Evolutionary conservation across 1,140 invertebrate species (phyloP), one percentile per base, ranked within the genome.

Genomic region (Cydia pomonella): DNA sequence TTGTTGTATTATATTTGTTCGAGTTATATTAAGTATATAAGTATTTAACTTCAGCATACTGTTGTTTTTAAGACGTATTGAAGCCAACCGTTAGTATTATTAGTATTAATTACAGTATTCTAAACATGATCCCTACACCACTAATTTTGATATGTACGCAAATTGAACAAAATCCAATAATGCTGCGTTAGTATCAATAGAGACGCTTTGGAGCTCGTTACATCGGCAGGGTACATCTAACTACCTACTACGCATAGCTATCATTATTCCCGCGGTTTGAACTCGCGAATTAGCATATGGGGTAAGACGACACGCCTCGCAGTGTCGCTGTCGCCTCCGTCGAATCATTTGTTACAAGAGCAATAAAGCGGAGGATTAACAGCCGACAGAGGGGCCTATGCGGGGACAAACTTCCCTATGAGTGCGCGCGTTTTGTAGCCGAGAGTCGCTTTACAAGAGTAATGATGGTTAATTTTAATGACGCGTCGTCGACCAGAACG

Each of bases 391-490:
- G 75, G 80, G 80, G 78, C 76, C 74, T 64, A 21, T 59, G 77
- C 80, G 76, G 77, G 84, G 86, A 84, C 83, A 87, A 90, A 89
- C 80, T 89, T 89, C 77, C 89, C 86, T 89, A 91, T 91, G 89
- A 92, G 86, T 84, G 84, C 18, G 29, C 16, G 81, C 78, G 83
- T 87, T 86, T 80, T 84, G 82, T 83, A 85, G 85, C 82, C 81
- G 84, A 82, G 85, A 82, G 81, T 86, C 84, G 79, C 84, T 89
- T 89, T 90, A 87, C 87, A 92, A 93, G 87, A 91, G 88, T 92
- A 91, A 93, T 92, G 91, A 93, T 88, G 89, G 82, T 93, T 89
- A 93, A 93, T 92, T 93, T 93, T 93, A 93, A 93, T 90, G 91
- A 91, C 87, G 84, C 88, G 89, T 92, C 89, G 88, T 77, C 82